These are phyloP conservation scores for Toxotes lorentzi DNA, from an alignment of 2,797 vertebrate genomes.

Conservation along the genomic window DNA sequence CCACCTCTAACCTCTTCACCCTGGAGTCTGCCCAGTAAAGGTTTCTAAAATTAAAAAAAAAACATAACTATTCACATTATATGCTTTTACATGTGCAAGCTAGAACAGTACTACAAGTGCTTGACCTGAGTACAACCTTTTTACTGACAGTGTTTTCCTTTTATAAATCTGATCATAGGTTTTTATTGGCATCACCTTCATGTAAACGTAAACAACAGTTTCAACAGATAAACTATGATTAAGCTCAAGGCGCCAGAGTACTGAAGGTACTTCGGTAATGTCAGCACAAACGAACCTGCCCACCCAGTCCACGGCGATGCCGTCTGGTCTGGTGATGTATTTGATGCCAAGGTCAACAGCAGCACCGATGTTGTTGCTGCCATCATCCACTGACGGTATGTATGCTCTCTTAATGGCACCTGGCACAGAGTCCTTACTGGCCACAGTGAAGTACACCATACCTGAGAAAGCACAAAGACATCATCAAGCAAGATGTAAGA, in stretches of 20 bases:
- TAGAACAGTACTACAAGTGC: not conserved
- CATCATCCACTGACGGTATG: conserved; percentile 90
- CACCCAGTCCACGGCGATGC: conserved; percentile 95
- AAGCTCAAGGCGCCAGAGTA: not conserved
- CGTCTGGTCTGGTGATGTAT: conserved; percentile 90
- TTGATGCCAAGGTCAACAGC: conserved; percentile 90
- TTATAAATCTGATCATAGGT: not conserved
- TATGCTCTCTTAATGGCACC: conserved; percentile 93
- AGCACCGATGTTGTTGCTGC: conserved; percentile 88
- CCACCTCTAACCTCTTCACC: conserved; percentile 90
- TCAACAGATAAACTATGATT: not conserved
- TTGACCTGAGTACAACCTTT: not conserved
- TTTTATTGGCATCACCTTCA: not conserved
- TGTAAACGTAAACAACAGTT: not conserved
- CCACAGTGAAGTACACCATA: conserved; percentile 92
- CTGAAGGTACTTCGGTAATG: not conserved
- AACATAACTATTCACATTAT: not conserved
- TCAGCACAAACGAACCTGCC: conserved; percentile 85
- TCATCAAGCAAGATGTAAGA: not conserved
- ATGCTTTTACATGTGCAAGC: not conserved
- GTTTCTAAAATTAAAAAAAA: conserved; percentile 81
- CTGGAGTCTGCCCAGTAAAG: conserved; percentile 94
- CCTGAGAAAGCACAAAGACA: conserved; percentile 77
- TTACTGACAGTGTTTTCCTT: not conserved
- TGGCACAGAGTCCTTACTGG: conserved; percentile 84